phyloP scores from a whole-genome alignment of 2,888 invertebrate species.

The Rosalia funebris region DNA sequence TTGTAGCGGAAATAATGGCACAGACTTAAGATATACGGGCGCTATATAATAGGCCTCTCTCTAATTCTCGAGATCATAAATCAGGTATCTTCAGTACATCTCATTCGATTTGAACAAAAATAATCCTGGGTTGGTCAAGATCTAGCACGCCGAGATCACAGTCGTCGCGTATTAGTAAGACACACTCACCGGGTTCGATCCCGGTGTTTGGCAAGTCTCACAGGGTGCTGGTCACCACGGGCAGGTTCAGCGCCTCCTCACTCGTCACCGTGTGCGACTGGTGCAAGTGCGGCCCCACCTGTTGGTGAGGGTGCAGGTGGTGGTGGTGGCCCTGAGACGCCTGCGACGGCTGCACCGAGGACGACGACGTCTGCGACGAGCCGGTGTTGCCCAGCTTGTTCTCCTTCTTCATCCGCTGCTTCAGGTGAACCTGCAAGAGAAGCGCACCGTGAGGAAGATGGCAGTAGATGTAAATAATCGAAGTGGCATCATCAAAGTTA shows the following conservation, averaged over 20 bases:
- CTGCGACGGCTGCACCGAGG: conserved; percentile 34
- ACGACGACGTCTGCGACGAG: conserved; percentile 52
- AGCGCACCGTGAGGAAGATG: background rate
- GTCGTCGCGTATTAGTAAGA: conserved; percentile 64
- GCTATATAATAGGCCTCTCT: conserved; percentile 37
- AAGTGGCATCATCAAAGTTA: too few species aligned
- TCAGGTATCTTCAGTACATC: conserved; percentile 41
- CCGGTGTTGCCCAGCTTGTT: conserved; percentile 70
- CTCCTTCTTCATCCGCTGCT: conserved; percentile 91
- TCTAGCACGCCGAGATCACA: conserved; percentile 62
- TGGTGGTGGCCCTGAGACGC: conserved; percentile 56
- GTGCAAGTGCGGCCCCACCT: conserved; percentile 57
- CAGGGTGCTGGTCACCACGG: conserved; percentile 66
- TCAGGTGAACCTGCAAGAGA: conserved; percentile 77
- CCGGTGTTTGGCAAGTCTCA: conserved; percentile 68
- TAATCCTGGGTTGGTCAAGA: conserved; percentile 60
- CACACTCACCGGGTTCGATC: conserved; percentile 66
- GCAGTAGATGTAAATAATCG: too few species aligned
- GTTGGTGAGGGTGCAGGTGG: conserved; percentile 52
- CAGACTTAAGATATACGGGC: conserved; percentile 43
- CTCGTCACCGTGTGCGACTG: conserved; percentile 58
- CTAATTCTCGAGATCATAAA: conserved; percentile 42
- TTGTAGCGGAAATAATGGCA: conserved; percentile 43
- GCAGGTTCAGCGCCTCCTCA: conserved; percentile 59
- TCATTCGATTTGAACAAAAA: conserved; percentile 62